These are phyloP conservation scores for Microtus pennsylvanicus DNA, from an alignment of 2,113 vertebrate species.

Conservation along the genomic window DNA sequence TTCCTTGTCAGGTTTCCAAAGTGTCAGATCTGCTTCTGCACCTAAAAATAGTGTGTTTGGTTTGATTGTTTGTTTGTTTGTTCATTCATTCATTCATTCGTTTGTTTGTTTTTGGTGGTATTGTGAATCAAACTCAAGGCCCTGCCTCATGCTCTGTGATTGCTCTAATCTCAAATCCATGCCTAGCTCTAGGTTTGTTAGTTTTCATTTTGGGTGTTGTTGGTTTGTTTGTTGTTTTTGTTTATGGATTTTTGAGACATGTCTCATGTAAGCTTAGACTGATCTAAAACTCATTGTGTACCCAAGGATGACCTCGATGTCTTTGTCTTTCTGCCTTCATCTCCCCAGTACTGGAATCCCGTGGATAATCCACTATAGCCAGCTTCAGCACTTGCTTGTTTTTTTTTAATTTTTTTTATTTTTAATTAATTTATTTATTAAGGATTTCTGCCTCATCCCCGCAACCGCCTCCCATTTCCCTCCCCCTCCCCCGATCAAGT, in stretches of 20 bases:
- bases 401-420: no score
- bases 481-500: no score
- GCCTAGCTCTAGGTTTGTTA: not conserved
- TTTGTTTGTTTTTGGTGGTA: not conserved
- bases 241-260: not conserved
- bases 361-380: fast-evolving
- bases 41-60: not conserved
- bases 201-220: not conserved
- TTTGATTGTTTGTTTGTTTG: not conserved
- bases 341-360: not conserved
- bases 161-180: not conserved
- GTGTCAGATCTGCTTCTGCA: not conserved
- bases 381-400: not conserved
- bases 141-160: not conserved
- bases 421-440: no score
- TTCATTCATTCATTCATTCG: no score
- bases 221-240: not conserved
- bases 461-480: no score
- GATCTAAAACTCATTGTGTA: not conserved
- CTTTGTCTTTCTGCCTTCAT: not conserved
- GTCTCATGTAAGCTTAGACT: not conserved
- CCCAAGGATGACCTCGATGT: no score
- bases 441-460: no score
- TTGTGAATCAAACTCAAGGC: not conserved
- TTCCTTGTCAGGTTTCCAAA: not conserved